Evolutionary conservation across 1,140 invertebrate genomes (phyloP), one percentile per base, ranked within the genome.

Genomic region (Apis laboriosa): DNA sequence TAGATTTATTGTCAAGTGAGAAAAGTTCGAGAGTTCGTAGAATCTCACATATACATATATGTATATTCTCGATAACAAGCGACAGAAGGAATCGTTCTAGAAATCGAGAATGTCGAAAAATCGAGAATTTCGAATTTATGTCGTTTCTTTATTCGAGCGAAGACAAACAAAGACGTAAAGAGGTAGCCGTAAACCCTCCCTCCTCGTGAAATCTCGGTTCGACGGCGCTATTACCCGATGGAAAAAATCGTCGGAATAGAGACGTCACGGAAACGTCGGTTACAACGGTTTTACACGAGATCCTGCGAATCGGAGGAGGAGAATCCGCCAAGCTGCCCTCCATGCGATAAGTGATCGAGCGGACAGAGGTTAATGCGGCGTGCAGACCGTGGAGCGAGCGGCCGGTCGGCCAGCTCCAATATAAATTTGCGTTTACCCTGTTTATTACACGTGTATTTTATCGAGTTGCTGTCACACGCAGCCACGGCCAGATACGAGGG

Each of bases 361-460:
- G 80, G 64, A 76, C 73, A 68, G 73, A 76, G 73, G 80, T 76
- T 81, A 81, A 76, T 81, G 80, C 80, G 77, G 80, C 80, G 74
- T 82, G 53, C 79, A 67, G 55, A 21, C 34, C 34, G 34, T 34
- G 34, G 34, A 34, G 34, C 34, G n/a, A 3, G 28, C 12, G 21
- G 70, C 71, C 53, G n/a, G 9, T 28, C 12, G 21, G 70, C 71
- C 53, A 75, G 86, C 77, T 67, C 78, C 87, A 88, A 43, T 92
- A 91, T 91, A 91, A 92, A 92, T 92, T 91, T 90, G 88, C 90
- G 89, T 90, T 90, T 84, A 86, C 80, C 77, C 86, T 91, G 88
- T 92, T 92, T 91, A 92, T 92, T 91, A 92, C 89, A 91, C 90
- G 88, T 90, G 90, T 92, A 91, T 92, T 91, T 92, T 92, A 92